Evolutionary conservation across 2,888 invertebrate genomes (phyloP), one percentile per base, ranked within the genome.

Genomic region (Pachycephus smyrnensis): DNA sequence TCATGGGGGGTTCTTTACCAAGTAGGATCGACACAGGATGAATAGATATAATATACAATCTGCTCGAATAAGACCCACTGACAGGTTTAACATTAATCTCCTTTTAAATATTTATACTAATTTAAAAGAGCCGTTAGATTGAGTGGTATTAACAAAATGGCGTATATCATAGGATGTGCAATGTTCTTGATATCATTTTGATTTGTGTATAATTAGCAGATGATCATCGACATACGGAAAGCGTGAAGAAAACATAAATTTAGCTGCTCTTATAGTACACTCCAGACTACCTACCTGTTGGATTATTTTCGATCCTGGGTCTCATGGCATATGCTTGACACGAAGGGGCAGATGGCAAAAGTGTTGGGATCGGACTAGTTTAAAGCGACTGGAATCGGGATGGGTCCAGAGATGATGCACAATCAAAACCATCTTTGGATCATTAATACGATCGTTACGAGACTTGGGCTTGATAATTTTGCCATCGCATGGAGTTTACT

Each of bases 221-320:
- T 89, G 89, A 89, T 80, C 82, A 77, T 73, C 86, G 85, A 89
- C 90, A 90, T 89, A 88, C 90, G 89, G 90, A 83, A 80, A 89
- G 89, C 90, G 89, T 83, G 84, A 77, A 71, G 71, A 33, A 71
- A 33, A 31, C 71, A 31, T 33, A 33, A 71, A 33, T 71, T 71
- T 71, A 71, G 71, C 71, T 55, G 77, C 78, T 81, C 76, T 78
- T 69, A 55, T 23, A 55, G 55, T 55, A 30, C 69, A 55, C 68
- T 75, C 31, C 30, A 73, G 69, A 74, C 77, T 68, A 73, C 74
- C 75, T 84, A 82, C 82, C 82, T 82, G 86, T 83, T 82, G 81
- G 84, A 84, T 88, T 83, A 85, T 86, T 87, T 84, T 88, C 81
- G 82, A 85, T 83, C 83, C 81, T 85, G 86, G 75, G 84, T 85